phyloP scores from a whole-genome alignment of 2,797 vertebrate species.

The Sebastes wilsoni region DNA sequence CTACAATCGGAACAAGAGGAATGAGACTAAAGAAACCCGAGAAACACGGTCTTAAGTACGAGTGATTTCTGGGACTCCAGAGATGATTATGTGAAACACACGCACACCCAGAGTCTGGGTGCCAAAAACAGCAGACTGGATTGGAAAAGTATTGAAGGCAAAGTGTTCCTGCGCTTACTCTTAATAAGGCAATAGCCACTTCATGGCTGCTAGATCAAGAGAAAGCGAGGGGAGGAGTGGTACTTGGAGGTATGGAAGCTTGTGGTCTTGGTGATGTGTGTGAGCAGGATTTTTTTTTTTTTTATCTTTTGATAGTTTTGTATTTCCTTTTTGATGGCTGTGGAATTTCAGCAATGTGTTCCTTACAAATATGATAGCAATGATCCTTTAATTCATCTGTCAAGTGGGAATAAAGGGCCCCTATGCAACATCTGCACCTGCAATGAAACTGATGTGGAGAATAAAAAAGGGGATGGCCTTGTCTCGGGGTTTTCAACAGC shows the following conservation, averaged over 20 bases:
- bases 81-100: slow-evolving; percentile 65
- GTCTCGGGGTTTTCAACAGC: background rate
- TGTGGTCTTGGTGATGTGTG: slow-evolving; percentile 3
- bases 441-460: background rate
- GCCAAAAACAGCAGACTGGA: slow-evolving; percentile 67
- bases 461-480: background rate
- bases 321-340: slow-evolving; percentile 20
- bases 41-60: slow-evolving; percentile 40
- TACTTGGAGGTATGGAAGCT: background rate
- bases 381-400: slow-evolving; percentile 33
- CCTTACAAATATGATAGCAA: slow-evolving; percentile 16
- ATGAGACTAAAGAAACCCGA: slow-evolving; percentile 55
- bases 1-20: slow-evolving; percentile 22
- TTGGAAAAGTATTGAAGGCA: slow-evolving; percentile 42
- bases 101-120: slow-evolving; percentile 16
- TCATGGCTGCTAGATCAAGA: slow-evolving; percentile 12
- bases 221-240: background rate
- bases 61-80: slow-evolving; percentile 63
- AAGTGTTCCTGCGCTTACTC: slow-evolving; percentile 40
- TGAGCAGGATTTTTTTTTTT: background rate
- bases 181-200: slow-evolving; percentile 53
- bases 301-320: slow-evolving; percentile 1
- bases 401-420: slow-evolving; percentile 16
- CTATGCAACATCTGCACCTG: slow-evolving; percentile 3
- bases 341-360: slow-evolving; percentile 25